A percentile compares a stretch with the other conserved stretches of the same genome.
phyloP scores from a whole-genome alignment of 2,797 vertebrate species.

The Acipenser transmontanus region DNA sequence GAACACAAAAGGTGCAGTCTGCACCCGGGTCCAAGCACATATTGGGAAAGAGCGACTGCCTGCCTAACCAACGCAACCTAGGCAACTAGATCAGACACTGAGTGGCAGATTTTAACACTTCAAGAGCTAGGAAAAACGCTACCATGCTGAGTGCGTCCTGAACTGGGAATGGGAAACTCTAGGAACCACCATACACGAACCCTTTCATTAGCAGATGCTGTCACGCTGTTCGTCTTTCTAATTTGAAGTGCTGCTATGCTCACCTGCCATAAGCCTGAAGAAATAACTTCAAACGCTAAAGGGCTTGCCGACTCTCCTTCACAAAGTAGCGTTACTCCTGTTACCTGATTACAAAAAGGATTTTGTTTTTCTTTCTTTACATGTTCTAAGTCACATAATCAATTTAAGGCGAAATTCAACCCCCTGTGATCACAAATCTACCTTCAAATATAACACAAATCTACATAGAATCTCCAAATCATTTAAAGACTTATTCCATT shows the following conservation, averaged over 20 bases:
- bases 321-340: no score
- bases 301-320: not conserved
- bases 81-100: constrained; percentile 72
- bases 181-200: not conserved
- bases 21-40: constrained; percentile 94
- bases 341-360: no score
- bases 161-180: constrained; percentile 5
- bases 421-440: constrained; percentile 51
- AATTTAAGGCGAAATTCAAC: constrained; percentile 34
- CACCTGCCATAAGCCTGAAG: not conserved
- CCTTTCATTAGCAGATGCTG: constrained; percentile 49
- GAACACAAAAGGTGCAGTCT: constrained; percentile 95
- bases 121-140: constrained; percentile 33
- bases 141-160: not conserved
- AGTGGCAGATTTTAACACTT: constrained; percentile 33
- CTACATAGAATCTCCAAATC: constrained; percentile 50
- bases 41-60: constrained; percentile 85
- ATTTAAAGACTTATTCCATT: constrained; percentile 38
- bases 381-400: not conserved
- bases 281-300: constrained; percentile 4
- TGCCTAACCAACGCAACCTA: constrained; percentile 88
- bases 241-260: not conserved
- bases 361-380: no score
- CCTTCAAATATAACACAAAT: constrained; percentile 58
- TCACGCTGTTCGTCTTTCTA: constrained; percentile 55